Conservation (phyloP, 2,888 invertebrate species). For the Pterostichus madidus region DNA sequence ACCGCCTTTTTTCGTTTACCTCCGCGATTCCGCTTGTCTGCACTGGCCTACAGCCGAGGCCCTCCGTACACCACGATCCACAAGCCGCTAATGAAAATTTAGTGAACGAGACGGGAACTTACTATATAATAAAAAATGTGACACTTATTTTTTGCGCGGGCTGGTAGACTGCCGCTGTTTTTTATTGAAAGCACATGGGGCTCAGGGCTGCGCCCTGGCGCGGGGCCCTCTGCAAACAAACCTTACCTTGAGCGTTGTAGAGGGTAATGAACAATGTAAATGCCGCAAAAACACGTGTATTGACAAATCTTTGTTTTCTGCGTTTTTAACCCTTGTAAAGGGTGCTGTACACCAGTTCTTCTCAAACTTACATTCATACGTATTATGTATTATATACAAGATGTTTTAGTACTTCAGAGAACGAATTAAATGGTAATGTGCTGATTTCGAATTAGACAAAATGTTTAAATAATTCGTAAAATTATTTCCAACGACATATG, state of each 20-base stretch:
- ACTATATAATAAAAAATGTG: slow-evolving; percentile 59
- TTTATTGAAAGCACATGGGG: slow-evolving; percentile 48
- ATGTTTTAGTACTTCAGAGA: too few species aligned
- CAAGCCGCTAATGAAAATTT: slow-evolving; percentile 51
- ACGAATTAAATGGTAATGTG: too few species aligned
- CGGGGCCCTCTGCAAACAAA: slow-evolving; percentile 25
- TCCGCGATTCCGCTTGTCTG: slow-evolving; percentile 53
- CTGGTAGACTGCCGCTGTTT: slow-evolving; percentile 5
- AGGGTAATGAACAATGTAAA: slow-evolving; percentile 47
- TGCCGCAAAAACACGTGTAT: slow-evolving; percentile 39
- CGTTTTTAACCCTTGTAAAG: not conserved
- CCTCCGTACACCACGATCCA: not conserved
- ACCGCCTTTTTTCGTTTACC: slow-evolving; percentile 57
- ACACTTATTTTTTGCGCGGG: slow-evolving; percentile 36
- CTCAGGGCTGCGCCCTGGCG: not conserved
- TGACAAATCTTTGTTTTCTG: slow-evolving; percentile 43
- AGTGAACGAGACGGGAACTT: slow-evolving; percentile 53
- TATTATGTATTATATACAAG: too few species aligned
- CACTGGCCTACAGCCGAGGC: slow-evolving; percentile 24
- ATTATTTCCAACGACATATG: too few species aligned
- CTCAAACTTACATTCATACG: too few species aligned
- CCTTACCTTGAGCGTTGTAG: not conserved
- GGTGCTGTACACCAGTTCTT: not conserved
- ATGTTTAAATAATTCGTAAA: too few species aligned
- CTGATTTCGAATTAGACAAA: too few species aligned